Evolutionary conservation across 2,888 invertebrate genomes (phyloP).

Genomic region (Hirtodrosophila cameraria): DNA sequence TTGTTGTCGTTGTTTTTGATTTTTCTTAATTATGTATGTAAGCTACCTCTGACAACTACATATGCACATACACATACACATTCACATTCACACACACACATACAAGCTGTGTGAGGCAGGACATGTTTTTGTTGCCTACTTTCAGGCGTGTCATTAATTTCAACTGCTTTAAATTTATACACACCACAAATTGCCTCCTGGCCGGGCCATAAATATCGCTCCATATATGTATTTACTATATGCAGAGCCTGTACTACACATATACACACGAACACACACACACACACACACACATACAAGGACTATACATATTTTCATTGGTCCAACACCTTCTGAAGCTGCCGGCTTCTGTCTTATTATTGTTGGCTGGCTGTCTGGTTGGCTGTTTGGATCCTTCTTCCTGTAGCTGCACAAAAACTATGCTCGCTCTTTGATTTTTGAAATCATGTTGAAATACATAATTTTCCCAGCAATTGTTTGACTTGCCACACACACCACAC

Average conservation of each 20-base stretch:
- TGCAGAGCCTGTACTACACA: no score
- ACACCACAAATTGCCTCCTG: conserved; percentile 57
- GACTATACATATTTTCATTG: conserved; percentile 52
- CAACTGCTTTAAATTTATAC: conserved; percentile 67
- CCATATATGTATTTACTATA: not conserved
- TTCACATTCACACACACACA: no score
- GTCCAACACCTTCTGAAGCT: conserved; percentile 57
- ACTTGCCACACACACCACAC: conserved; percentile 30
- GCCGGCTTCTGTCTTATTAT: conserved; percentile 48
- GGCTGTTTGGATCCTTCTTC: not conserved
- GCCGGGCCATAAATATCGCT: conserved; percentile 38
- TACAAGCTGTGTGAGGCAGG: not conserved
- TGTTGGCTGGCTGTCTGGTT: conserved; percentile 30
- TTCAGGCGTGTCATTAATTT: conserved; percentile 64
- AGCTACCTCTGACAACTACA: conserved; percentile 26
- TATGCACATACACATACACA: conserved; percentile 16
- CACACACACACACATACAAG: not conserved
- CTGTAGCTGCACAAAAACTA: conserved; percentile 36
- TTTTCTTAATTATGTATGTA: conserved; percentile 64
- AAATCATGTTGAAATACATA: conserved; percentile 58
- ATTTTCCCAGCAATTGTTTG: conserved; percentile 53
- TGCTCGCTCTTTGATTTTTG: conserved; percentile 61
- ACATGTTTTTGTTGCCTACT: conserved; percentile 48
- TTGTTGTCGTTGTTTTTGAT: conserved; percentile 46
- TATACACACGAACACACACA: conserved; percentile 2